Evolutionary conservation across 2,113 vertebrate genomes (phyloP), one percentile per base, ranked within the genome.

Genomic region (Brienomyrus longianalis): DNA sequence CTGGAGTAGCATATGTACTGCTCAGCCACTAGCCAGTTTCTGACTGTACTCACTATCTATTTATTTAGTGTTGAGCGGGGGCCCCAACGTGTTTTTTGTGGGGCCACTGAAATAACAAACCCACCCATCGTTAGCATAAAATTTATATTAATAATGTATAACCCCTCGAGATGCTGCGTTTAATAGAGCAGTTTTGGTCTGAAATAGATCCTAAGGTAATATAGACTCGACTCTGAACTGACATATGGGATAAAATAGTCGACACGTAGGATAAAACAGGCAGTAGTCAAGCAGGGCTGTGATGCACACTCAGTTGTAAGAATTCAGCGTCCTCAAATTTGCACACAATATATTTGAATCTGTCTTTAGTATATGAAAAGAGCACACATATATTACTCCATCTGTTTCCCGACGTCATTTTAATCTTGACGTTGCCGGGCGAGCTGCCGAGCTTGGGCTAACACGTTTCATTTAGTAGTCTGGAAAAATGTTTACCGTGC

Each of bases 401-500:
- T 83, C 35, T 45, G 43, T 45, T 45, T 83, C 19, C 19, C 15
- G 5, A 83, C 21, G 77, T 45, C 31, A 83, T 83, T 83, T 39
- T 83, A 83, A 45, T 83, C 77, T 43, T 83, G 77, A 54, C 15
- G 35, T n/a, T 19, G 52, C 52, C n/a, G 23, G 54, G 52, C 15
- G 23, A 39, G 31, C 17, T 43, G 31, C 10, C 1, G 13, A 59
- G 31, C 5, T 43, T 47, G 13, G 31, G 86, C n/a, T 31, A 88
- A 80, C 86, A 88, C 10, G 84, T 88, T 86, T 88, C 56, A 90
- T 52, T 43, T 47, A 86, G 59, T 56, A 90, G 87, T 56, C 56
- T 90, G 89, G 87, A 91, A 90, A 66, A 48, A 56, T 88, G 56
- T 52, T 54, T 50, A 83, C 13, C 74, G 48, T 70, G 19, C 39